These are phyloP conservation scores for Astreopora myriophthalma DNA, from an alignment of 64 coral and sea anemone genomes.

Conservation along the genomic window DNA sequence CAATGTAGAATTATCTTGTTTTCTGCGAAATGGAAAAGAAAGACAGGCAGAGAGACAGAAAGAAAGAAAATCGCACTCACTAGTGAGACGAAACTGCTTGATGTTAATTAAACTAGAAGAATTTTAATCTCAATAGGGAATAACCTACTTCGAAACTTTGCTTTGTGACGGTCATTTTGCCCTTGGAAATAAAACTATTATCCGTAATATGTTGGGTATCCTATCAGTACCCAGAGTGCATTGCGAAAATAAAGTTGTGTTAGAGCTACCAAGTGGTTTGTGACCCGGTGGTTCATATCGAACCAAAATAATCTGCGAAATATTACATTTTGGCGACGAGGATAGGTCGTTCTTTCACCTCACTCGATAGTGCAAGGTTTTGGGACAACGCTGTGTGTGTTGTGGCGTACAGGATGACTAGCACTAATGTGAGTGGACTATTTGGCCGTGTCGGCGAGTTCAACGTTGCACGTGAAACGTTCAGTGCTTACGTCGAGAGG, in stretches of 20 bases:
- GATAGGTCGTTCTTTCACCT: slow-evolving; percentile 23
- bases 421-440: slow-evolving; percentile 40
- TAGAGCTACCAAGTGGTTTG: neutral
- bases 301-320: neutral
- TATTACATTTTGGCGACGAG: slow-evolving; percentile 77
- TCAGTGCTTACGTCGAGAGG: slow-evolving; percentile 62
- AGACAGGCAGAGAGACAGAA: too few species aligned
- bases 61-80: too few species aligned
- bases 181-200: too few species aligned
- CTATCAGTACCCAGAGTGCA: neutral
- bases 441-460: slow-evolving; percentile 60
- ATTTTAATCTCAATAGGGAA: too few species aligned
- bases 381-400: slow-evolving; percentile 10
- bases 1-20: too few species aligned
- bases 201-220: neutral
- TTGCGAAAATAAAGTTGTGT: neutral
- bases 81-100: too few species aligned
- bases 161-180: too few species aligned
- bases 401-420: slow-evolving; percentile 24
- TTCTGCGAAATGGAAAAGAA: too few species aligned
- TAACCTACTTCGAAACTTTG: too few species aligned
- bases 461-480: slow-evolving; percentile 33
- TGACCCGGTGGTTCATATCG: too few species aligned
- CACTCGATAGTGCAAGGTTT: slow-evolving; percentile 36
- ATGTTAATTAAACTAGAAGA: too few species aligned